Base-by-base conservation (phyloP, 64 coral and sea anemone species). In the Catalaphyllia jardinei region DNA sequence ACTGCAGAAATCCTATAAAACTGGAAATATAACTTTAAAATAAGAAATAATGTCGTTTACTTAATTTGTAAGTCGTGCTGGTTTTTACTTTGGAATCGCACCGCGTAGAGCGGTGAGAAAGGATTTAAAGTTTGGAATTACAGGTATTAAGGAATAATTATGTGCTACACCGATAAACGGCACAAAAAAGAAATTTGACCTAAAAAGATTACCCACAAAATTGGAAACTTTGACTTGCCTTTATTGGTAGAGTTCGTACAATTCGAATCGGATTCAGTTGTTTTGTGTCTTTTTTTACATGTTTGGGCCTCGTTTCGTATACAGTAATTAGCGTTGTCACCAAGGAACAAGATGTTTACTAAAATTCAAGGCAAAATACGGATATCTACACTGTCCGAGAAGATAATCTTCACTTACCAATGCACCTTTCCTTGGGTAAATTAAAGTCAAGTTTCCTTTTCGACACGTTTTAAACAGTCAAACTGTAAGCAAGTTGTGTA, bases 81-180 rank as follows among this genome's bases (percentile, higher is more conserved):
- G 28, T 85, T 65, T 69, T 42, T 50, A 49, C 29, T 30, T 12
- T 8, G 54, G 57, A 10, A 31, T 81, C 79, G 59, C 28, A 57
- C 79, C 29, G 54, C 17, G 79, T 33, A 11, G 12, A 31, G 29
- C 18, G 60, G 78, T 28, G 3, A 29, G 59, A 38, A 42, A 35
- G 55, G 60, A 63, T 83, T 83, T 28, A 83, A 83, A 33, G 4
- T 62, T 39, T 63, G 18, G 16, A 46, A n/a, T 65, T 67, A 31
- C 20, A 65, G 79, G 60, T 55, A 83, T 83, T 65, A 83, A 83
- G 18, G 46, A 67, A 83, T 65, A 83, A 65, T 83, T 83, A 28
- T 65, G 27, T 33, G 59, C 22, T 42, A 38, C 31, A 15, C 10
- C 59, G 39, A 35, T 16, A 15, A 46, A 31, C 62, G 15, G 20